Evolutionary conservation across 1,140 invertebrate genomes (phyloP).

Genomic region (Pissodes strobi): DNA sequence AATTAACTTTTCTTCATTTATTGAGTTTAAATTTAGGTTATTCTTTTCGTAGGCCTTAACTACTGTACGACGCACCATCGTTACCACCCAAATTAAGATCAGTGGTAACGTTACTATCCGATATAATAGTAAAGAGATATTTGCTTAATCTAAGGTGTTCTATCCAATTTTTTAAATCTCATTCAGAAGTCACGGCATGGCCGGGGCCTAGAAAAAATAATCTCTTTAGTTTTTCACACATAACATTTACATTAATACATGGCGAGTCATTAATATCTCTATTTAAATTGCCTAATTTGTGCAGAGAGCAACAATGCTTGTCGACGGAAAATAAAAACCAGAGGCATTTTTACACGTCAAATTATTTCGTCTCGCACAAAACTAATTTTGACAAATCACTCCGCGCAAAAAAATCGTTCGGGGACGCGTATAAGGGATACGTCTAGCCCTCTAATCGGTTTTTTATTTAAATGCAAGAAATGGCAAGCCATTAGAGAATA

Average conservation of each 20-base stretch:
- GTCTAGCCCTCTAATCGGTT: conserved; percentile 32
- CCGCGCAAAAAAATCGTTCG: conserved; percentile 24
- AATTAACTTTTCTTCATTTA: too few species aligned
- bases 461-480: conserved; percentile 39
- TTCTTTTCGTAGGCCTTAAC: too few species aligned
- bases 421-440: conserved; percentile 1
- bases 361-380: conserved; percentile 39
- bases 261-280: conserved; percentile 14
- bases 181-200: too few species aligned
- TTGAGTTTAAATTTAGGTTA: too few species aligned
- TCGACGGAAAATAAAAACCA: conserved; percentile 8
- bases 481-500: conserved; percentile 2
- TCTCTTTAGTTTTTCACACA: conserved; percentile 8
- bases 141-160: too few species aligned
- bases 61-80: too few species aligned
- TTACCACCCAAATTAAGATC: too few species aligned
- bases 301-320: conserved; percentile 5
- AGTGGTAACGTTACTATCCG: too few species aligned
- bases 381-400: conserved; percentile 43
- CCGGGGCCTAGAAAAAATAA: too few species aligned
- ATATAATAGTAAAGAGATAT: too few species aligned
- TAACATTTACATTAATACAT: background rate
- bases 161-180: too few species aligned
- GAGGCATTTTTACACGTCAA: conserved; percentile 36
- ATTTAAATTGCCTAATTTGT: conserved; percentile 24